Conservation (phyloP, 2,888 invertebrate species). For the Metalampra italica region DNA sequence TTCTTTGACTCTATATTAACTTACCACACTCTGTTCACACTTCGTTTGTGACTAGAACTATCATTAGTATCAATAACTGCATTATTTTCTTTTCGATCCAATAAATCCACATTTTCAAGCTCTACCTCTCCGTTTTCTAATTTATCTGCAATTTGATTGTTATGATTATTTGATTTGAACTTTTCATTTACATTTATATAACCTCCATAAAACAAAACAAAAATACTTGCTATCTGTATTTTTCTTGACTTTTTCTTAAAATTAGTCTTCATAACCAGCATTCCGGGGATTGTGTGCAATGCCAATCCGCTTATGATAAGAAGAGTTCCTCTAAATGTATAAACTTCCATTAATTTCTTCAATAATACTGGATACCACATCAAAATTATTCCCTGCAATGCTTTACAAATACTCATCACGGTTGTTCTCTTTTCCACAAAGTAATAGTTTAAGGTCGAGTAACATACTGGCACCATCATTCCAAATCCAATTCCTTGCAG, state of each 20-base stretch:
- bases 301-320: constrained; percentile 79
- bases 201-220: constrained; percentile 21
- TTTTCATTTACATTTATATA: constrained; percentile 5
- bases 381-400: constrained; percentile 74
- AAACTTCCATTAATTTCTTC: constrained; percentile 65
- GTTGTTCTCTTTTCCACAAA: constrained; percentile 79
- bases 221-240: constrained; percentile 64
- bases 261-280: constrained; percentile 76
- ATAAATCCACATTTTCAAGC: constrained; percentile 40
- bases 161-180: neutral
- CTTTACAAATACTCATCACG: constrained; percentile 81
- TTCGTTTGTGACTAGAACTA: constrained; percentile 2
- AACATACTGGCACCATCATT: constrained; percentile 80
- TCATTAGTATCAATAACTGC: constrained; percentile 4
- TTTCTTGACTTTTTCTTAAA: constrained; percentile 13
- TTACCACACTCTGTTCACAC: constrained; percentile 6
- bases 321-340: constrained; percentile 81
- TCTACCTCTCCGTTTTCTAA: constrained; percentile 27
- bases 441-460: constrained; percentile 80
- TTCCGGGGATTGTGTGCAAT: constrained; percentile 78
- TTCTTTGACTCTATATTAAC: neutral
- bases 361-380: constrained; percentile 80
- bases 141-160: constrained; percentile 10
- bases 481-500: constrained; percentile 81
- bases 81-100: constrained; percentile 22